Evolutionary conservation across 2,113 vertebrate species (phyloP).

Genomic region (Sprattus sprattus): DNA sequence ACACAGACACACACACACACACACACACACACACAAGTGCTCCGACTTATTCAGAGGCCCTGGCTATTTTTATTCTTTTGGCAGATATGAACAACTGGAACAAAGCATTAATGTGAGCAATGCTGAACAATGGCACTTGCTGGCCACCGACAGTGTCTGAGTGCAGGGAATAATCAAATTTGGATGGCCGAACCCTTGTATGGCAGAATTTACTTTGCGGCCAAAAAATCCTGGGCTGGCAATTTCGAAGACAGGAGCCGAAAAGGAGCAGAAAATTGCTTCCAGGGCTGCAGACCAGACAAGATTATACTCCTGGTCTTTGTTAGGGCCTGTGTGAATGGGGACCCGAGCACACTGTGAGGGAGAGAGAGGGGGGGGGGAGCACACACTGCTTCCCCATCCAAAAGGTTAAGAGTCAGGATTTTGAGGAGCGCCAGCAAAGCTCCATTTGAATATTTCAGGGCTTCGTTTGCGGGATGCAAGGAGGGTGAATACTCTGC

Average conservation of each 20-base stretch:
- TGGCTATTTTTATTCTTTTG: slow-evolving; percentile 68
- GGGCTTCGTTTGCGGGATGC: slow-evolving; percentile 63
- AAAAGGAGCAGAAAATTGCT: slow-evolving; percentile 81
- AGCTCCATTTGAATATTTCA: slow-evolving; percentile 73
- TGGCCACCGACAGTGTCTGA: slow-evolving; percentile 73
- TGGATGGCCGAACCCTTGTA: slow-evolving; percentile 74
- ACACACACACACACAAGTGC: slow-evolving; percentile 22
- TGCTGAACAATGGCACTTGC: slow-evolving; percentile 74
- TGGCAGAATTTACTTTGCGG: slow-evolving; percentile 78
- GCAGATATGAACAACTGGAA: slow-evolving; percentile 69
- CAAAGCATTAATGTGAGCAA: slow-evolving; percentile 75
- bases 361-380: slow-evolving; percentile 30
- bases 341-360: slow-evolving; percentile 59
- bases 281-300: slow-evolving; percentile 74
- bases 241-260: slow-evolving; percentile 74
- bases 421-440: slow-evolving; percentile 63
- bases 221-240: slow-evolving; percentile 76
- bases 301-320: slow-evolving; percentile 80
- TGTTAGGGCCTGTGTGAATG: slow-evolving; percentile 74
- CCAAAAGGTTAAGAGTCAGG: slow-evolving; percentile 73
- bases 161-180: slow-evolving; percentile 77
- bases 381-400: slow-evolving; percentile 56
- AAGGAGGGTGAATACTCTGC: slow-evolving; percentile 70
- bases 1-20: slow-evolving; percentile 26
- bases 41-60: slow-evolving; percentile 36